These are phyloP conservation scores for Zygogramma bicolorata DNA, from an alignment of 2,888 invertebrate species.

Conservation along the genomic window DNA sequence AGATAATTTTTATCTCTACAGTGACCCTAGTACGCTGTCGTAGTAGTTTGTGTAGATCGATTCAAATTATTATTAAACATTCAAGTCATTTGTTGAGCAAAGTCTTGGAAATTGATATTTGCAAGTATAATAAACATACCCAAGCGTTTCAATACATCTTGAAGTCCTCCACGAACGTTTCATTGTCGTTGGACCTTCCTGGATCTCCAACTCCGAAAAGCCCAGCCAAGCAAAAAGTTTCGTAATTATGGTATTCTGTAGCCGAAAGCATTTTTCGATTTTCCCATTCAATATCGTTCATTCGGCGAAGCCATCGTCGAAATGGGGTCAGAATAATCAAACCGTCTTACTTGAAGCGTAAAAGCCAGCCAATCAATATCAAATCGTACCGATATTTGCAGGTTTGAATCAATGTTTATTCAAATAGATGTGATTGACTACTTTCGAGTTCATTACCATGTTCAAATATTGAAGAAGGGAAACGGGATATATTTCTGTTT, in stretches of 20 bases:
- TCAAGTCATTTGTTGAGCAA: too few species aligned
- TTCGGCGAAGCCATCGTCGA: background rate
- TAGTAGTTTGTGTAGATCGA: too few species aligned
- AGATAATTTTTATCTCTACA: too few species aligned
- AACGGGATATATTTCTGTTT: conserved; percentile 16
- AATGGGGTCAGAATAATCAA: conserved; percentile 16
- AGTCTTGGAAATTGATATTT: too few species aligned
- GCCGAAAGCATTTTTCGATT: background rate
- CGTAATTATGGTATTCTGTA: background rate
- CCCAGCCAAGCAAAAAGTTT: background rate
- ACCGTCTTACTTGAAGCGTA: conserved; percentile 16
- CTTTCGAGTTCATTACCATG: conserved; percentile 57
- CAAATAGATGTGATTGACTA: conserved; percentile 57
- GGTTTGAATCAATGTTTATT: conserved; percentile 59
- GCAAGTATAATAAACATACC: too few species aligned
- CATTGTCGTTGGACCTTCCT: too few species aligned
- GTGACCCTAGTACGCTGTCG: too few species aligned
- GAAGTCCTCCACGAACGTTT: too few species aligned
- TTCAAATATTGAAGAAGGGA: conserved; percentile 55
- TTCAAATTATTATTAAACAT: too few species aligned
- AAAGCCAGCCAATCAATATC: conserved; percentile 53
- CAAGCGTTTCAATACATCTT: too few species aligned
- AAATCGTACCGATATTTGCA: conserved; percentile 59
- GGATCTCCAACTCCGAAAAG: too few species aligned
- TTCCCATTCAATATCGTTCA: background rate